Evolutionary conservation across 2,797 vertebrate genomes (phyloP), one percentile per base, ranked within the genome.

Genomic region (Acropternis orthonyx): DNA sequence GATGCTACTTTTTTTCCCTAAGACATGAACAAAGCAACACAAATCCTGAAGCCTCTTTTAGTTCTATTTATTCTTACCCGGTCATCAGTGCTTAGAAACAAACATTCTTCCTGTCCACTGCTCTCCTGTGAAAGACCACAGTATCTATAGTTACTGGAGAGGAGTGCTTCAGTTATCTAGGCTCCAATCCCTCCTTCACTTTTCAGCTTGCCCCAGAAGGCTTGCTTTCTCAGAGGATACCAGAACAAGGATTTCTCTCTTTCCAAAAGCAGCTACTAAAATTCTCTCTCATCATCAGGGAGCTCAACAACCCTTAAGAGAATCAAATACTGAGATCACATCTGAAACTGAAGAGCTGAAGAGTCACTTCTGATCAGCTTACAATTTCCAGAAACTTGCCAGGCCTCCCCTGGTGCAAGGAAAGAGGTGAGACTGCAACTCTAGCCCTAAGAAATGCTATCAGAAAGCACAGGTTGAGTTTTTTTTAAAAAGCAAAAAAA

Each of bases 91-190:
- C 93, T 87, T 94, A 89, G 95, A 95, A 96, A 96, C 94, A 97
- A 93, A 94, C 85, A 94, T 95, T 95, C 88, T 95, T 97, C 93
- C 85, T 76, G 77, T 94, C 89, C 74, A 88, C 51, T 59, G 80
- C 80, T 87, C 90, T 93, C 92, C 93, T 79, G 83, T 90, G 90
- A 95, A 96, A 92, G 92, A 32, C 71, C 72, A 86, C 80, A 96
- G 95, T 96, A 97, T 95, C 93, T 95, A 95, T 90, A 97, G 93
- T 94, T 97, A 95, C 93, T 94, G 80, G 55, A 90, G 71, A 90
- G 85, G 48, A 93, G 80, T 69, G 83, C 48, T 95, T 92, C 80
- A 96, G 88, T 88, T 95, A 95, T 95, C 94, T 92, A 90, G 83
- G 76, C 83, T 94, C 74, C 1, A 5, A 69, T 93, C 67, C 85